A percentile compares a stretch with the other conserved stretches of the same genome.
These are phyloP conservation scores for Zelleria hepariella DNA, from an alignment of 2,888 invertebrate genomes.

Conservation along the genomic window DNA sequence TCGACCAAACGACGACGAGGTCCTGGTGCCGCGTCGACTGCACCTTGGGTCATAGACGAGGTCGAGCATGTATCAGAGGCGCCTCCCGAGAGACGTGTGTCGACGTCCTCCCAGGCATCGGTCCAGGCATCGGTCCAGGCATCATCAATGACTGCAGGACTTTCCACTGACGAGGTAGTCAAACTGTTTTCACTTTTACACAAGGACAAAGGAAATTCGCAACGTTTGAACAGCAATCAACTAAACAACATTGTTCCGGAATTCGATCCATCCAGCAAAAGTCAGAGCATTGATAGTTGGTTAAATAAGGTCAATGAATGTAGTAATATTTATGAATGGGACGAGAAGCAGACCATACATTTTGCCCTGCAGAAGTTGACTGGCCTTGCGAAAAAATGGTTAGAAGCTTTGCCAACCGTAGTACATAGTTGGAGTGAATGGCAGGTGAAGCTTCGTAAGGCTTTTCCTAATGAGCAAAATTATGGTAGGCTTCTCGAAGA, in stretches of 20 bases:
- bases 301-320: slow-evolving; percentile 15
- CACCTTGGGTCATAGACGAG: too few relatives aligned
- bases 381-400: slow-evolving; percentile 19
- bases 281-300: slow-evolving; percentile 11
- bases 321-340: slow-evolving; percentile 15
- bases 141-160: too few relatives aligned
- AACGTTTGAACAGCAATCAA: neutral
- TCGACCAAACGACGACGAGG: too few relatives aligned
- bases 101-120: too few relatives aligned
- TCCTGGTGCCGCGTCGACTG: too few relatives aligned
- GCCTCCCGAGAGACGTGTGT: too few relatives aligned
- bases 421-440: slow-evolving; percentile 18
- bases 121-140: too few relatives aligned
- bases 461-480: slow-evolving; percentile 18
- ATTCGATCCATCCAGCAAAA: slow-evolving; percentile 9
- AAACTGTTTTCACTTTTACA: too few relatives aligned
- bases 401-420: slow-evolving; percentile 13
- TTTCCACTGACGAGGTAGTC: too few relatives aligned
- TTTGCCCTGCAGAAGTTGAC: slow-evolving; percentile 16
- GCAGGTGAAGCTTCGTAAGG: slow-evolving; percentile 15
- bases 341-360: slow-evolving; percentile 14
- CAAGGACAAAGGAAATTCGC: too few relatives aligned
- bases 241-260: slow-evolving; percentile 4
- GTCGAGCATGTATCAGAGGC: too few relatives aligned
- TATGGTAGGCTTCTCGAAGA: slow-evolving; percentile 15